Evolutionary conservation across 2,888 invertebrate genomes (phyloP).

Genomic region (Eudasyphora cyanicolor): DNA sequence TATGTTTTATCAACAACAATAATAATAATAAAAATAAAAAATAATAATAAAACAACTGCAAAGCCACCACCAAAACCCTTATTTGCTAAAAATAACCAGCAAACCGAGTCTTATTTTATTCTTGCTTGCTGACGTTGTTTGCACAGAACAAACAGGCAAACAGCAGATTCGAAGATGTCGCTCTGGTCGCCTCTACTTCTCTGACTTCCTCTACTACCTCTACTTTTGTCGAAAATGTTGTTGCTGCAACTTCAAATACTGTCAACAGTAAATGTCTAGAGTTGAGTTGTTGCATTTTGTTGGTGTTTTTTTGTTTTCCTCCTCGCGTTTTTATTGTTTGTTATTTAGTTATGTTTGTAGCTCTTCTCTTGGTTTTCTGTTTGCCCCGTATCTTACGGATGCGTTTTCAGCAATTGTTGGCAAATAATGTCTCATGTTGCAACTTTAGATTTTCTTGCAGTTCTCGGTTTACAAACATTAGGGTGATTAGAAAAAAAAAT

Average conservation of each 20-base stretch:
- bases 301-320: not conserved
- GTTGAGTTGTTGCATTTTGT: not conserved
- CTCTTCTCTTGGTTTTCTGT: not conserved
- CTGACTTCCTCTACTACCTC: not conserved
- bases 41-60: not conserved
- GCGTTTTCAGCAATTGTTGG: slow-evolving; percentile 43
- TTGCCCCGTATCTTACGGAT: slow-evolving; percentile 23
- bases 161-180: not conserved
- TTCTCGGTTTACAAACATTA: slow-evolving; percentile 2
- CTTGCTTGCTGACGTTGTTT: not conserved
- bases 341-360: not conserved
- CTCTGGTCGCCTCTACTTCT: not conserved
- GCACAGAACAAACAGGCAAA: not conserved
- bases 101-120: not conserved
- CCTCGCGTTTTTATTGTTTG: not conserved
- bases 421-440: slow-evolving; percentile 60
- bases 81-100: slow-evolving; percentile 28
- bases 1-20: not conserved
- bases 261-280: slow-evolving; percentile 8
- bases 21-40: not conserved
- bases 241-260: slow-evolving; percentile 12
- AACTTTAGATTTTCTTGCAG: slow-evolving; percentile 35
- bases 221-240: too few relatives aligned
- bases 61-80: not conserved
- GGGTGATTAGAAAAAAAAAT: not conserved